Conservation (phyloP, 2,888 invertebrate genomes). For the Spisula subtruncata region DNA sequence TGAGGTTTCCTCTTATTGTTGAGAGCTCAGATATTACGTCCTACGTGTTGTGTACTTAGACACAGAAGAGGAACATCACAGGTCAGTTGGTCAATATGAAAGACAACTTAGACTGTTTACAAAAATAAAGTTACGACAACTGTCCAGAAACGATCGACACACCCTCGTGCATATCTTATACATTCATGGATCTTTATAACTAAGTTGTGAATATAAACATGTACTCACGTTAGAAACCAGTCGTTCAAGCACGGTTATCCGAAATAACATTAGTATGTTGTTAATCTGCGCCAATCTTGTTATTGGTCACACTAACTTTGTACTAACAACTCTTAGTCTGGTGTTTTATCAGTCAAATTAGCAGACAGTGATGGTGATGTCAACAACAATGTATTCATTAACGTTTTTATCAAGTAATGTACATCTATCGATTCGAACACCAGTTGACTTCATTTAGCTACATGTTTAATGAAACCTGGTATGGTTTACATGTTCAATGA, state of each 20-base stretch:
- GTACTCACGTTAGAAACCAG: too few relatives aligned
- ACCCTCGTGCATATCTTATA: too few relatives aligned
- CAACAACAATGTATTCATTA: neutral
- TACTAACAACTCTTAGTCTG: neutral
- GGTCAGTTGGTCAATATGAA: too few relatives aligned
- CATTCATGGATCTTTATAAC: too few relatives aligned
- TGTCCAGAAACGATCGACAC: too few relatives aligned
- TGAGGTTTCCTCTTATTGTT: too few relatives aligned
- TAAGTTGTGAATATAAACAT: too few relatives aligned
- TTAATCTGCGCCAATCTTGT: neutral
- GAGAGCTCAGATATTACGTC: too few relatives aligned
- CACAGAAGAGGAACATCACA: too few relatives aligned
- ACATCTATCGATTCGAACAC: neutral
- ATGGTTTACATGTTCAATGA: neutral
- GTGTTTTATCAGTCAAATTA: neutral
- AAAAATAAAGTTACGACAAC: too few relatives aligned
- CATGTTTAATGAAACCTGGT: neutral
- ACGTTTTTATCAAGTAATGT: slow-evolving; percentile 8
- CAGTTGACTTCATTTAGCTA: neutral
- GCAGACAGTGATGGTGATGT: neutral
- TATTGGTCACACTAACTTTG: neutral
- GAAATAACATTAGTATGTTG: neutral
- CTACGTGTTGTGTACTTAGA: too few relatives aligned
- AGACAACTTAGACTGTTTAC: too few relatives aligned
- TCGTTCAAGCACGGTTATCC: neutral